Evolutionary conservation across 1,140 invertebrate genomes (phyloP).

Genomic region (Caenorhabditis tropicalis): DNA sequence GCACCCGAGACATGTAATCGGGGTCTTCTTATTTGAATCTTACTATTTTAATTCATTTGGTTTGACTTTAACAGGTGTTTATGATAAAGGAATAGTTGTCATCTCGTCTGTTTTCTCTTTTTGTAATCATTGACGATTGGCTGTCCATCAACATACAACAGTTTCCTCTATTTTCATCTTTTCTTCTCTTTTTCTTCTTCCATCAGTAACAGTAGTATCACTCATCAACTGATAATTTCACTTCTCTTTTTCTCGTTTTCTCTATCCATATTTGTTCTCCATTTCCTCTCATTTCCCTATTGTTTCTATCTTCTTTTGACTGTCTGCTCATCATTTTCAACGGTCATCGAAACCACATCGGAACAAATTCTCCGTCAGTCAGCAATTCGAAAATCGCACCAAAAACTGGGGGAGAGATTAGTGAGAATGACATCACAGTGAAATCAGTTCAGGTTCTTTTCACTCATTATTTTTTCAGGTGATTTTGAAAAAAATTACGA

Average conservation of each 20-base stretch:
- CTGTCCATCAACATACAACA: not conserved
- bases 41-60: too few relatives aligned
- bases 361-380: not conserved
- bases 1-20: too few relatives aligned
- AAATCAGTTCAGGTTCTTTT: conserved; percentile 9
- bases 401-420: not conserved
- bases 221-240: conserved; percentile 14
- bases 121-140: not conserved
- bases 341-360: conserved; percentile 6
- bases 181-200: not conserved
- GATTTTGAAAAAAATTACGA: not conserved
- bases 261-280: too few relatives aligned
- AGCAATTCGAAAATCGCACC: conserved; percentile 1
- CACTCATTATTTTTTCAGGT: conserved; percentile 17
- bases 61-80: too few relatives aligned
- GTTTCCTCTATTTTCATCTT: not conserved
- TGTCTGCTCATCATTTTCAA: conserved; percentile 1
- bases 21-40: too few relatives aligned
- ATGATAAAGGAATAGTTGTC: too few relatives aligned
- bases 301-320: not conserved
- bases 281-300: not conserved
- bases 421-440: conserved; percentile 13
- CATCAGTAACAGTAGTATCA: conserved; percentile 19
- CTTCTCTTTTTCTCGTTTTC: not conserved
- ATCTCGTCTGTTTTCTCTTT: not conserved